phyloP scores from a whole-genome alignment of 2,797 vertebrate genomes.

The Microtus obscurus region DNA sequence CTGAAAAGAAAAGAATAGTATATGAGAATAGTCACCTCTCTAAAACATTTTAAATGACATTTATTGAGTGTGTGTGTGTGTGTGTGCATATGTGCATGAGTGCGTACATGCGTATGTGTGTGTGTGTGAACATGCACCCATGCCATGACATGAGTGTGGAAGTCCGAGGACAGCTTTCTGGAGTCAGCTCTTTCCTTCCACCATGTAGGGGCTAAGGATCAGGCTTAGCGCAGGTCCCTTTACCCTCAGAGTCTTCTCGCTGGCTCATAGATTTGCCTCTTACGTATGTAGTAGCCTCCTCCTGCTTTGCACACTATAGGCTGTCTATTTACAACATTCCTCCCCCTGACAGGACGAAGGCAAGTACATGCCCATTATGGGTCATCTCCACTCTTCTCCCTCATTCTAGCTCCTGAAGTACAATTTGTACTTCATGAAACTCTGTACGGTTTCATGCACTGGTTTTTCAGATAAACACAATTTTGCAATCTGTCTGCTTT shows the following conservation, averaged over 20 bases:
- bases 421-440: neutral
- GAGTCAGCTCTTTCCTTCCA: neutral
- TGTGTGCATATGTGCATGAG: neutral
- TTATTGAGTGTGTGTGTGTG: neutral
- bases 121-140: neutral
- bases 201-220: neutral
- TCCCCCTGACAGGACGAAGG: neutral
- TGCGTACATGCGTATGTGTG: neutral
- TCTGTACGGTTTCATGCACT: neutral
- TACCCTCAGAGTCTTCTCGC: too few species aligned
- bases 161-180: neutral
- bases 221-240: neutral
- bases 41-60: neutral
- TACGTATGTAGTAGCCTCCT: neutral
- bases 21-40: neutral
- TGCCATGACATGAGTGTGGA: neutral
- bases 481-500: neutral
- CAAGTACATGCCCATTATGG: neutral
- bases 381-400: neutral
- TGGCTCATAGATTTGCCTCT: neutral
- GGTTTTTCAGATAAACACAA: neutral
- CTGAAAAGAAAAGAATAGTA: neutral
- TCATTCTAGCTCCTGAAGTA: neutral
- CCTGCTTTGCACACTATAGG: too few species aligned
- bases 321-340: neutral